phyloP scores from a whole-genome alignment of 2,797 vertebrate species.

The Gymnocypris eckloni region DNA sequence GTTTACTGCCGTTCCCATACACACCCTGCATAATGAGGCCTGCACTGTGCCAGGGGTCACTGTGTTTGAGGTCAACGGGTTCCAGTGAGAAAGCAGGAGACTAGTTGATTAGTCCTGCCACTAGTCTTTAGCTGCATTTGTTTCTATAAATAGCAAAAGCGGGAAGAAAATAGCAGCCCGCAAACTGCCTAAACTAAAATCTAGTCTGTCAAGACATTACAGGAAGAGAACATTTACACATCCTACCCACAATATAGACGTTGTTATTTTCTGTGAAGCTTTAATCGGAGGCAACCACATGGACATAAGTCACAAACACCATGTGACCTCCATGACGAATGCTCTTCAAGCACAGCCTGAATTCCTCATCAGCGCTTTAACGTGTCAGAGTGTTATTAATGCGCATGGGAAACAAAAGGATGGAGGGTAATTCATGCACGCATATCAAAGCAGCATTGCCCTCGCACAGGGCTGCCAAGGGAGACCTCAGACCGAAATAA shows the following conservation, averaged over 20 bases:
- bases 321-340: constrained; percentile 74
- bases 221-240: constrained; percentile 71
- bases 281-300: constrained; percentile 69
- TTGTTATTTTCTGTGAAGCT: constrained; percentile 65
- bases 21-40: constrained; percentile 72
- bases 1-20: constrained; percentile 80
- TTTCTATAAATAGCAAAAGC: constrained; percentile 11
- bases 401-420: constrained; percentile 57
- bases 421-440: constrained; percentile 22
- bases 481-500: constrained; percentile 78
- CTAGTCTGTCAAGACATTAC: constrained; percentile 69
- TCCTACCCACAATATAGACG: constrained; percentile 65
- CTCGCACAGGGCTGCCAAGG: constrained; percentile 55
- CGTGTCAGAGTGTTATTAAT: constrained; percentile 66
- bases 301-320: constrained; percentile 69
- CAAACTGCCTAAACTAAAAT: constrained; percentile 46
- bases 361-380: constrained; percentile 67
- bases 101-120: not conserved
- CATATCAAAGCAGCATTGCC: constrained; percentile 44
- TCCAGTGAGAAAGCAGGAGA: not conserved
- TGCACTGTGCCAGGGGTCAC: constrained; percentile 29
- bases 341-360: constrained; percentile 61
- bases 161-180: not conserved
- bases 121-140: constrained; percentile 1
- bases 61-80: not conserved